Percentiles rank a stretch among this genome's conserved stretches.
Evolutionary conservation across 2,888 invertebrate genomes (phyloP).

Genomic region (Drosophila nr. perissopoda): DNA sequence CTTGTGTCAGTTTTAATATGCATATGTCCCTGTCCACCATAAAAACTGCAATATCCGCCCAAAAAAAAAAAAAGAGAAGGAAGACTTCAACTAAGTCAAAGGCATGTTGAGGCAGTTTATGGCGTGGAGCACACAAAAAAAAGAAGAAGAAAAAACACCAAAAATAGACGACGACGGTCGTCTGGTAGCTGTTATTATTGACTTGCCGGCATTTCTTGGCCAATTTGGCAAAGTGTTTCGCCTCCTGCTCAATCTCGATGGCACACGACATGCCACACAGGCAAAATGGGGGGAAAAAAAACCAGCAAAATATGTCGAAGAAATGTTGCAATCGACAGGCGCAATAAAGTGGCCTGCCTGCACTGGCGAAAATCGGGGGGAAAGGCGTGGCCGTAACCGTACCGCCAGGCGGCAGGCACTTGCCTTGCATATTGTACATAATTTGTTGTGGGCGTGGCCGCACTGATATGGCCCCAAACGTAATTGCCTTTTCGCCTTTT

Average conservation of each 20-base stretch:
- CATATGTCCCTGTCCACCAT: constrained; percentile 12
- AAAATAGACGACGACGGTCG: constrained; percentile 41
- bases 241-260: constrained; percentile 31
- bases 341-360: constrained; percentile 61
- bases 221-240: constrained; percentile 79
- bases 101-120: constrained; percentile 2
- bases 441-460: constrained; percentile 75
- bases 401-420: constrained; percentile 62
- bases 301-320: neutral
- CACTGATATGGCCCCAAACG: constrained; percentile 61
- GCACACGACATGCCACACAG: constrained; percentile 51
- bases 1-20: constrained; percentile 9
- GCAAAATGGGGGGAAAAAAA: constrained; percentile 7
- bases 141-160: constrained; percentile 6
- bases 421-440: constrained; percentile 58
- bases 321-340: constrained; percentile 72
- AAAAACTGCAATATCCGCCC: constrained; percentile 13
- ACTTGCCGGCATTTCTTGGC: constrained; percentile 70
- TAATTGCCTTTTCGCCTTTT: constrained; percentile 76
- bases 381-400: constrained; percentile 45
- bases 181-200: constrained; percentile 60
- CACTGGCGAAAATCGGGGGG: neutral
- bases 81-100: constrained; percentile 19
- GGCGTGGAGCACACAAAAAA: constrained; percentile 8
- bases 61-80: neutral